A percentile compares a stretch with the other conserved stretches of the same genome.
Evolutionary conservation across 2,113 vertebrate genomes (phyloP).

Genomic region (Entelurus aequoreus): DNA sequence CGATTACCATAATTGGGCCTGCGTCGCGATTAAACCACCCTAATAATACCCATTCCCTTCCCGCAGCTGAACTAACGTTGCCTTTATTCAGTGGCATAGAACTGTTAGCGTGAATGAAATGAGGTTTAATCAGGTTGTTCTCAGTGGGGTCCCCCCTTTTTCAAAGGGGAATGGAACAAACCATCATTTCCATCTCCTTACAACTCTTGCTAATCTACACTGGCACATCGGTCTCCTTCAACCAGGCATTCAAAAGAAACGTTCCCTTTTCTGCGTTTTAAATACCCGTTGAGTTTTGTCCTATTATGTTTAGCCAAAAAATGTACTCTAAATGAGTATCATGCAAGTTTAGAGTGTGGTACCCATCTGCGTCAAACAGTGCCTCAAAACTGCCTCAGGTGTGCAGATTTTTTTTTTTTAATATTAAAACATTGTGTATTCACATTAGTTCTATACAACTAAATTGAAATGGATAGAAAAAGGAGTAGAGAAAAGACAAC

Average conservation of each 20-base stretch:
- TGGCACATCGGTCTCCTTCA: not conserved
- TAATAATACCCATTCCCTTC: slow-evolving; percentile 51
- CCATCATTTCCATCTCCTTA: slow-evolving; percentile 26
- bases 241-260: not conserved
- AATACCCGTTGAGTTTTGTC: not conserved
- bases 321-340: not conserved
- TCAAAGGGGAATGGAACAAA: slow-evolving; percentile 37
- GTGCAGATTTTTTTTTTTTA: too few species aligned
- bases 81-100: slow-evolving; percentile 56
- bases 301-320: not conserved
- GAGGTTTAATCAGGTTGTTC: slow-evolving; percentile 52
- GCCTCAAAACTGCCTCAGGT: too few species aligned
- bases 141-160: slow-evolving; percentile 38
- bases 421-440: too few species aligned
- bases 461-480: too few species aligned
- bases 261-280: not conserved
- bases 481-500: too few species aligned
- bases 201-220: slow-evolving; percentile 12
- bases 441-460: too few species aligned
- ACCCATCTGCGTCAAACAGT: not conserved
- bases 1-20: slow-evolving; percentile 47
- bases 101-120: slow-evolving; percentile 55
- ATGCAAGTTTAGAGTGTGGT: slow-evolving; percentile 2
- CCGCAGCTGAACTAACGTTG: slow-evolving; percentile 40
- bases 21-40: slow-evolving; percentile 41